phyloP scores from a whole-genome alignment of 2,888 invertebrate genomes.

The Drosophila parthenogenetica region DNA sequence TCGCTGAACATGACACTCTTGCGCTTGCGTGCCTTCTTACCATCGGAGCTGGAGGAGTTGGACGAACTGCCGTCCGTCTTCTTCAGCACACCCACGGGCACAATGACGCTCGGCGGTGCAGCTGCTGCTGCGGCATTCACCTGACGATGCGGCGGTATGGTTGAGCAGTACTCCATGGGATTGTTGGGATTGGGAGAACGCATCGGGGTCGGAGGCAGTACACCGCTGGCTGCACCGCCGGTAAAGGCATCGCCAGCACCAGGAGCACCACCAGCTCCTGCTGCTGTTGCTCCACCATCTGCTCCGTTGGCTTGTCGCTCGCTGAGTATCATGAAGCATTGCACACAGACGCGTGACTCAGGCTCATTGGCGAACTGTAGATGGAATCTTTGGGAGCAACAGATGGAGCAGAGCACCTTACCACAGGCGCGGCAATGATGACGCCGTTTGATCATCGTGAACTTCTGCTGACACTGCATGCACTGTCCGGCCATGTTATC shows the following conservation, averaged over 20 bases:
- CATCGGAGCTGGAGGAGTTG: slow-evolving; percentile 79
- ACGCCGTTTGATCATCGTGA: slow-evolving; percentile 92
- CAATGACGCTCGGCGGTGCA: slow-evolving; percentile 91
- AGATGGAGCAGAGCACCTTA: slow-evolving; percentile 91
- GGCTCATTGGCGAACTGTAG: slow-evolving; percentile 90
- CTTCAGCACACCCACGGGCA: slow-evolving; percentile 93
- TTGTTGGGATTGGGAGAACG: slow-evolving; percentile 92
- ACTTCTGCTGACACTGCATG: slow-evolving; percentile 92
- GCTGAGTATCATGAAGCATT: slow-evolving; percentile 88
- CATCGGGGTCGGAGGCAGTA: slow-evolving; percentile 56
- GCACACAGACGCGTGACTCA: slow-evolving; percentile 92
- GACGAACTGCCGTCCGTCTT: slow-evolving; percentile 84
- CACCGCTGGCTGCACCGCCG: slow-evolving; percentile 16
- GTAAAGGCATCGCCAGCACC: slow-evolving; percentile 4
- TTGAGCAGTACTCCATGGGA: slow-evolving; percentile 94
- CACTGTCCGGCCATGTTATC: slow-evolving; percentile 92
- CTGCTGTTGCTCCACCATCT: slow-evolving; percentile 7
- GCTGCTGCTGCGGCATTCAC: slow-evolving; percentile 85
- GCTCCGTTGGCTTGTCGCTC: slow-evolving; percentile 81
- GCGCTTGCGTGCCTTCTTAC: slow-evolving; percentile 86
- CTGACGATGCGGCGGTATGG: slow-evolving; percentile 92
- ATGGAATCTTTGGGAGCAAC: slow-evolving; percentile 90
- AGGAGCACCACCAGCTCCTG: neutral
- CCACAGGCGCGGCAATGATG: slow-evolving; percentile 96
- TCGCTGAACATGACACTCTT: slow-evolving; percentile 95